phyloP scores from a whole-genome alignment of 2,888 invertebrate species.

The Pyralis farinalis region DNA sequence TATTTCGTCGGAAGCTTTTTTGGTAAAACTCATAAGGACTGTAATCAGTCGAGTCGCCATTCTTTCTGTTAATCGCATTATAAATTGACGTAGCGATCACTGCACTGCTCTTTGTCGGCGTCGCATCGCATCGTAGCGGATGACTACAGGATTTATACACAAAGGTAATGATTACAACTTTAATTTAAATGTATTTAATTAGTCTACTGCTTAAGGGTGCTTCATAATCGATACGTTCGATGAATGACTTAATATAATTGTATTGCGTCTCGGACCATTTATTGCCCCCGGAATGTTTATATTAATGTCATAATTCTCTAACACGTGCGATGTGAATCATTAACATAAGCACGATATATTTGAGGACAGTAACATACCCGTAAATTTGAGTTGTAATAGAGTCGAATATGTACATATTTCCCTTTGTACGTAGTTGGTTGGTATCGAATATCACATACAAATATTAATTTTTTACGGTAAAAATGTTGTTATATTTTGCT shows the following conservation, averaged over 20 bases:
- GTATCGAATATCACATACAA: no score
- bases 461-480: not conserved
- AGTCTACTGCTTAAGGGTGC: conserved; percentile 45
- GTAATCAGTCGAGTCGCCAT: conserved; percentile 67
- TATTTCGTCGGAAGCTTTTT: conserved; percentile 49
- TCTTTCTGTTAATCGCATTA: conserved; percentile 76
- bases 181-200: conserved; percentile 55
- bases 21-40: conserved; percentile 57
- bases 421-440: not conserved
- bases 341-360: conserved; percentile 16
- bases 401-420: no score
- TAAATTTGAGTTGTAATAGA: no score
- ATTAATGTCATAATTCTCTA: conserved; percentile 17
- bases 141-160: conserved; percentile 53
- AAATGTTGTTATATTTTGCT: not conserved
- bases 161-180: conserved; percentile 60
- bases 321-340: conserved; percentile 17
- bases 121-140: conserved; percentile 36
- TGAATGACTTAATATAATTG: conserved; percentile 26
- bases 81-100: conserved; percentile 68
- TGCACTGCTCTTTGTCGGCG: conserved; percentile 66
- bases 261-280: conserved; percentile 16
- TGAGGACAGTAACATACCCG: not conserved
- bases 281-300: conserved; percentile 18
- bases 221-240: conserved; percentile 26